phyloP scores from a whole-genome alignment of 2,797 vertebrate species.

The Hypotaenidia okinawae region DNA sequence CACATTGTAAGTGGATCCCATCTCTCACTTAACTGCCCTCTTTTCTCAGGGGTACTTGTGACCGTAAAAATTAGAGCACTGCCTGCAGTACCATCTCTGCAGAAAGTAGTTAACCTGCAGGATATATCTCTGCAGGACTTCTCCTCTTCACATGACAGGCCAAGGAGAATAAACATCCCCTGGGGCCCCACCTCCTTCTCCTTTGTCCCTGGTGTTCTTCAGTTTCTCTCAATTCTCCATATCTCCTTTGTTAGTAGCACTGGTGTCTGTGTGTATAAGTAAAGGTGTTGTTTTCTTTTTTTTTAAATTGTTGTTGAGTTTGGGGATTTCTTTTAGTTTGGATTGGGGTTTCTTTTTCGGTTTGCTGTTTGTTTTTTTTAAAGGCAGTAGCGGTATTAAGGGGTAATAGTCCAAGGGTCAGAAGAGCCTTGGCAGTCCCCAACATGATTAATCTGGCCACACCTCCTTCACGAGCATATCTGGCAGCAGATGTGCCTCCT shows the following conservation, averaged over 20 bases:
- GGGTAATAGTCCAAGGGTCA: rapidly evolving
- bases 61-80: not conserved
- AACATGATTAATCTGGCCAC: not conserved
- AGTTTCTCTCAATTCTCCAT: not conserved
- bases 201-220: not conserved
- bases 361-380: too few relatives aligned
- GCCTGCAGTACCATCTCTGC: not conserved
- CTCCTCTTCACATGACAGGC: not conserved
- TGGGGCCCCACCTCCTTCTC: not conserved
- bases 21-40: not conserved
- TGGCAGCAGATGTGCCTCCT: not conserved
- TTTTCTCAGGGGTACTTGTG: not conserved
- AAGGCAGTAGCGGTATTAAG: not conserved
- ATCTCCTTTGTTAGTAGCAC: not conserved
- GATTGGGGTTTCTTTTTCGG: too few relatives aligned
- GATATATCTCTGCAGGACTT: not conserved
- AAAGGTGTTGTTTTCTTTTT: too few relatives aligned
- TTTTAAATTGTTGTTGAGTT: too few relatives aligned
- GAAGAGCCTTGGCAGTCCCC: not conserved
- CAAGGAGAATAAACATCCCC: not conserved
- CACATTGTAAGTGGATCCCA: not conserved
- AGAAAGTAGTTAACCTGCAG: not conserved
- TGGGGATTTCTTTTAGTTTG: too few relatives aligned
- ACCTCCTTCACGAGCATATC: not conserved
- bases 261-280: not conserved